Percentiles rank a stretch among this genome's conserved stretches.
phyloP scores from a whole-genome alignment of 1,140 invertebrate genomes.

The Drosophila kanapiae region DNA sequence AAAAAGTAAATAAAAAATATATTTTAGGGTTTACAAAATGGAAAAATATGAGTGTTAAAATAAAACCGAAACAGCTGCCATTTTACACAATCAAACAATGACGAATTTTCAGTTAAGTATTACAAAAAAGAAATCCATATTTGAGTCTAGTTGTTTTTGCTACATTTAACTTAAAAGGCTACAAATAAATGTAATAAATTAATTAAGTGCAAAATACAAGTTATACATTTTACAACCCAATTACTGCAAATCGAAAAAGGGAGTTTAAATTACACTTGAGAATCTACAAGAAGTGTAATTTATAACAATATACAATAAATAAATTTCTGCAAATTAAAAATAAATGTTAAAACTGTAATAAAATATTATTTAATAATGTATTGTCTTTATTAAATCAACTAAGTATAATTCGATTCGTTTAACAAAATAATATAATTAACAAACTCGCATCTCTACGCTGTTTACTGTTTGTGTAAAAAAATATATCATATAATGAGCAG shows the following conservation, averaged over 20 bases:
- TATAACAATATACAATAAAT: neutral
- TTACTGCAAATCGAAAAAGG: neutral
- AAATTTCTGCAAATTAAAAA: neutral
- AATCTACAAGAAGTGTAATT: neutral
- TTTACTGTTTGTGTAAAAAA: conserved; percentile 12
- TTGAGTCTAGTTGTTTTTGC: neutral
- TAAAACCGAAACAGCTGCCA: conserved; percentile 6
- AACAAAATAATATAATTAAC: neutral
- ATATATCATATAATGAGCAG: conserved; percentile 16
- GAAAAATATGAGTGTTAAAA: conserved; percentile 1
- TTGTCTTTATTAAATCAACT: neutral
- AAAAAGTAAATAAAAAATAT: neutral
- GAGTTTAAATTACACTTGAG: neutral
- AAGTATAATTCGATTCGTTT: neutral
- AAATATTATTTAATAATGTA: neutral
- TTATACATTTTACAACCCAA: neutral
- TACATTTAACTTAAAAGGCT: neutral
- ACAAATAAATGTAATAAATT: too few relatives aligned
- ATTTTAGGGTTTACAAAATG: neutral
- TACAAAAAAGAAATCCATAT: neutral
- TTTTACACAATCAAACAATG: conserved; percentile 5
- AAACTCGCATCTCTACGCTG: neutral
- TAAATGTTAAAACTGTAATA: neutral
- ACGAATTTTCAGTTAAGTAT: conserved; percentile 16
- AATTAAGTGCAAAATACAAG: neutral